Evolutionary conservation across 2,888 invertebrate genomes (phyloP).

Genomic region (Steinernema hermaphroditum): DNA sequence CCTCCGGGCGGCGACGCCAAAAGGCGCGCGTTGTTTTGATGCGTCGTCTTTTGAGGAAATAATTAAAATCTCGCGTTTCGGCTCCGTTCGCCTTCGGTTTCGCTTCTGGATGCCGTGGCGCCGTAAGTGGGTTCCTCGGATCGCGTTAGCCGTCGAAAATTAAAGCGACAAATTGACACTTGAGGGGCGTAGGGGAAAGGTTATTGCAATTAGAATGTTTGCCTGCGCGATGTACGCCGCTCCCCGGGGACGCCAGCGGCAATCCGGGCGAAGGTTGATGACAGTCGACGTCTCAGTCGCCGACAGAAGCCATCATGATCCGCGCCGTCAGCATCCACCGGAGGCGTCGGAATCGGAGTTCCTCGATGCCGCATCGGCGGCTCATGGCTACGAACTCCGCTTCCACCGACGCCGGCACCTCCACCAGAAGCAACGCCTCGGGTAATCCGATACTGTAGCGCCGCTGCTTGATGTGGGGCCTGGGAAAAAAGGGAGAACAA

Average conservation of each 20-base stretch:
- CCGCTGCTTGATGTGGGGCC: too few species aligned
- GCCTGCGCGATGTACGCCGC: background rate
- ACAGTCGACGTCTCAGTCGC: background rate
- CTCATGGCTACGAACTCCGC: constrained; percentile 10
- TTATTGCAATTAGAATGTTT: constrained; percentile 18
- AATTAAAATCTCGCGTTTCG: too few species aligned
- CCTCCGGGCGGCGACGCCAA: too few species aligned
- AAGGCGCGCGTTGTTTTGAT: too few species aligned
- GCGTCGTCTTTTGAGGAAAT: too few species aligned
- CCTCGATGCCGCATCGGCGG: constrained; percentile 4
- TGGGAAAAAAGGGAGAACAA: too few species aligned
- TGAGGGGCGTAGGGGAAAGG: background rate
- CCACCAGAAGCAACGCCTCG: background rate
- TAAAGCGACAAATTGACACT: constrained; percentile 19
- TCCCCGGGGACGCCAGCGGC: background rate
- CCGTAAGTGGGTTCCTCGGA: too few species aligned
- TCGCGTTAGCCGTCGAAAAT: background rate
- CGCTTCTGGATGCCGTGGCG: too few species aligned
- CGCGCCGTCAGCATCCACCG: constrained; percentile 16
- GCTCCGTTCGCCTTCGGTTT: too few species aligned
- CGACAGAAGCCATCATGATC: background rate
- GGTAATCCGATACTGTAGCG: background rate
- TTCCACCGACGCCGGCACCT: constrained; percentile 13
- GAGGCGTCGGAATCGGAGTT: constrained; percentile 2
- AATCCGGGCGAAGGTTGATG: constrained; percentile 7